These are phyloP conservation scores for Antigone vipio DNA, from an alignment of 2,113 vertebrate genomes.

Conservation along the genomic window DNA sequence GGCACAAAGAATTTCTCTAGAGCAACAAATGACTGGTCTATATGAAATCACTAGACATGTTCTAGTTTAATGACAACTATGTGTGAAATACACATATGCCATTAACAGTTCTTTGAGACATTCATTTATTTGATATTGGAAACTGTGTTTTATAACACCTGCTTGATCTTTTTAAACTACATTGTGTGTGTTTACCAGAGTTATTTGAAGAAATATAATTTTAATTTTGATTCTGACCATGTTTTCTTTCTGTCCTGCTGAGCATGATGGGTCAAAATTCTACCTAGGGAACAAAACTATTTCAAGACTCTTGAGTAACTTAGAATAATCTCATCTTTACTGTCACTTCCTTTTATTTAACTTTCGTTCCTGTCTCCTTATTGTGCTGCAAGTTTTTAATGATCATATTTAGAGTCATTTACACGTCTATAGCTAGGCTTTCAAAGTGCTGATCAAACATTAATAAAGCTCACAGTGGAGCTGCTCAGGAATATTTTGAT, in stretches of 20 bases:
- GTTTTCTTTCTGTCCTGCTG: not conserved
- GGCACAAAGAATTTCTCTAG: not conserved
- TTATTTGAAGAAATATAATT: not conserved
- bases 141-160: not conserved
- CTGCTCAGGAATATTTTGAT: not conserved
- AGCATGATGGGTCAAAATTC: not conserved
- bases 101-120: not conserved
- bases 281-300: not conserved
- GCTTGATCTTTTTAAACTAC: not conserved
- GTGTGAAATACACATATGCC: not conserved
- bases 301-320: not conserved
- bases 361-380: not conserved
- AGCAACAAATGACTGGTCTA: not conserved
- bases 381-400: not conserved
- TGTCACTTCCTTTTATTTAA: not conserved
- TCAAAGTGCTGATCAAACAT: conserved; percentile 37
- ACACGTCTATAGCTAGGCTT: not conserved
- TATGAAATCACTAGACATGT: not conserved
- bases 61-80: not conserved
- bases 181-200: not conserved
- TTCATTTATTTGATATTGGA: not conserved
- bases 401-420: not conserved
- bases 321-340: not conserved
- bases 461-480: conserved; percentile 9
- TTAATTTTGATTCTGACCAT: not conserved